phyloP scores from a whole-genome alignment of 1,140 invertebrate genomes.

The Choristoneura fumiferana region DNA sequence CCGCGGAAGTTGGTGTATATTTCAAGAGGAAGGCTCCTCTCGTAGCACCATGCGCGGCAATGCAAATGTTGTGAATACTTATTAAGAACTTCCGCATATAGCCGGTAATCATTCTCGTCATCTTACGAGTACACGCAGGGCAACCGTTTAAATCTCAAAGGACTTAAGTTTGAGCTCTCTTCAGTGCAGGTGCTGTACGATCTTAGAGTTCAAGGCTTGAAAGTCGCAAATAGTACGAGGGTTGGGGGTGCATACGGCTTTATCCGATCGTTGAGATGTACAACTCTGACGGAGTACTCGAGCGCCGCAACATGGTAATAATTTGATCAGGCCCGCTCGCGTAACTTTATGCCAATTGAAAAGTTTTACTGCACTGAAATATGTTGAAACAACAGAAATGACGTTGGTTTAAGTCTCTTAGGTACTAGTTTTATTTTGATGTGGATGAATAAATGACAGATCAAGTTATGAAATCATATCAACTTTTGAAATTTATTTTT shows the following conservation, averaged over 20 bases:
- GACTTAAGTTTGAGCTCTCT: conserved; percentile 14
- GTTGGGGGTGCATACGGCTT: conserved; percentile 31
- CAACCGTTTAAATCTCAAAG: conserved; percentile 35
- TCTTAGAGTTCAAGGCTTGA: conserved; percentile 14
- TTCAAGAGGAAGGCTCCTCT: conserved; percentile 39
- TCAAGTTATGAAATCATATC: too few species aligned
- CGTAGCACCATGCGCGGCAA: conserved; percentile 41
- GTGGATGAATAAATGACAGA: too few species aligned
- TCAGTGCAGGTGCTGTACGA: neutral
- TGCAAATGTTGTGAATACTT: conserved; percentile 68
- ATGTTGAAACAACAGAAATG: conserved; percentile 61
- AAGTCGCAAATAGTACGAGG: conserved; percentile 32
- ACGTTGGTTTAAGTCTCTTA: conserved; percentile 34
- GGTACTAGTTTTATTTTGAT: conserved; percentile 29
- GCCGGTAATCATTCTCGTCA: conserved; percentile 65
- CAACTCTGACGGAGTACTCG: conserved; percentile 50
- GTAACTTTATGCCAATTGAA: conserved; percentile 72
- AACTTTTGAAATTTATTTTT: too few species aligned
- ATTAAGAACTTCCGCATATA: conserved; percentile 68
- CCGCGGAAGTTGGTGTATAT: conserved; percentile 47
- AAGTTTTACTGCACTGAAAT: conserved; percentile 65
- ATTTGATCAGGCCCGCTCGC: conserved; percentile 69
- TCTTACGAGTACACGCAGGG: conserved; percentile 43
- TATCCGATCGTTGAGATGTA: conserved; percentile 32
- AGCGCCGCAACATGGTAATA: conserved; percentile 68